Base-by-base conservation (phyloP, 2,113 vertebrate genomes). In the Arenaria interpres region DNA sequence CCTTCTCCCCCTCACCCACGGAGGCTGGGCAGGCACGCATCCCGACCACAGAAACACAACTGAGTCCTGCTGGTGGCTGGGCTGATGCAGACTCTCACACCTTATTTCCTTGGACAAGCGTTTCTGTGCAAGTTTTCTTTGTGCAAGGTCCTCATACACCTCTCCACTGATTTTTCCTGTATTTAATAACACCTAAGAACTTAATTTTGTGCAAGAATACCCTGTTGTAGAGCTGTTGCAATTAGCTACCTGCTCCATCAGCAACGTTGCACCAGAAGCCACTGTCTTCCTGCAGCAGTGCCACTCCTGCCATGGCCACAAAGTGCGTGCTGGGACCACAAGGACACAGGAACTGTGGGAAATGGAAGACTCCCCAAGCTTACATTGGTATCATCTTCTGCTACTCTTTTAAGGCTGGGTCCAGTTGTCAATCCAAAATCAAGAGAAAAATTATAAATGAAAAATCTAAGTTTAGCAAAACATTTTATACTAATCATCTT, bases 1-100 rank as follows among this genome's bases (percentile, higher is more conserved):
- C 8, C 32, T 7, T 28, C 16, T 41, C 24, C 25, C 32, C 63
- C 28, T 32, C 27, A 9, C 46, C 14, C 41, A 45, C 35, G 15
- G 23, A 30, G 4, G 2, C 1, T 14, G 13, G 8, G 15, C 28
- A 66, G 53, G 24, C 23, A 25, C 0, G 0, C 9, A 13, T 19
- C 37, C 69, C 48, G 8, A 23, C 32, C 30, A 10, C 9, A 4
- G 43, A 37, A 68, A 7, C 20, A 30, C 9, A 1, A 16, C 9
- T 3, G 20, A 14, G 8, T 41, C 62, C 81, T 82, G 27, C 35
- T 41, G 48, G 30, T 37, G 37, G 32, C 14, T 16, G 7, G 39
- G 43, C 24, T 62, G 53, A 45, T n/a, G 19, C 35, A 57, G 28
- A 22, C 21, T 54, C 24, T 45, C 3, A 1, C 27, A 56, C 24